A percentile compares a stretch with the other conserved stretches of the same genome.
Conservation (phyloP, 2,888 invertebrate genomes). For the Tenodera sinensis region DNA sequence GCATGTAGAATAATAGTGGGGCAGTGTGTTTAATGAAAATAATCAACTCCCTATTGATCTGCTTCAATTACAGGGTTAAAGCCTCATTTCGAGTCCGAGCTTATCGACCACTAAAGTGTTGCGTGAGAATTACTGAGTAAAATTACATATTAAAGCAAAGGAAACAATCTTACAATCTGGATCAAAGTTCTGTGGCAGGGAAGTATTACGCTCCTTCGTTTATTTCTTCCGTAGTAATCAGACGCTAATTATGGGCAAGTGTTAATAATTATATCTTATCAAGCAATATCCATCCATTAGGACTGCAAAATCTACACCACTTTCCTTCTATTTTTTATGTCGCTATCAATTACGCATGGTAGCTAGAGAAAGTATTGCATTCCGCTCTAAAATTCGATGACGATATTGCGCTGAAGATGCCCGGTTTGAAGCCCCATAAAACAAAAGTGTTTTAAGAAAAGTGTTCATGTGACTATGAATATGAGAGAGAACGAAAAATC, state of each 20-base stretch:
- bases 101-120: background rate
- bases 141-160: background rate
- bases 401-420: too few species aligned
- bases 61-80: background rate
- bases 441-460: too few species aligned
- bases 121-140: background rate
- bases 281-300: too few species aligned
- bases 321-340: too few species aligned
- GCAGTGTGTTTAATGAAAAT: background rate
- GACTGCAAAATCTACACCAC: too few species aligned
- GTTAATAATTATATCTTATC: too few species aligned
- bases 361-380: too few species aligned
- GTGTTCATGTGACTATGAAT: too few species aligned
- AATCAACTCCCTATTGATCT: background rate
- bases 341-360: too few species aligned
- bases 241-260: background rate
- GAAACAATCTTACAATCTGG: background rate
- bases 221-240: background rate
- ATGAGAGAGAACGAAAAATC: too few species aligned
- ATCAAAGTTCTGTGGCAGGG: background rate
- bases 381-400: too few species aligned
- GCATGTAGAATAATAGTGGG: background rate
- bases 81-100: background rate
- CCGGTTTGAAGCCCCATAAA: too few species aligned
- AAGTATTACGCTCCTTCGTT: background rate